These are phyloP conservation scores for Tonatia bakeri DNA, from an alignment of 2,113 vertebrate genomes.

Conservation along the genomic window DNA sequence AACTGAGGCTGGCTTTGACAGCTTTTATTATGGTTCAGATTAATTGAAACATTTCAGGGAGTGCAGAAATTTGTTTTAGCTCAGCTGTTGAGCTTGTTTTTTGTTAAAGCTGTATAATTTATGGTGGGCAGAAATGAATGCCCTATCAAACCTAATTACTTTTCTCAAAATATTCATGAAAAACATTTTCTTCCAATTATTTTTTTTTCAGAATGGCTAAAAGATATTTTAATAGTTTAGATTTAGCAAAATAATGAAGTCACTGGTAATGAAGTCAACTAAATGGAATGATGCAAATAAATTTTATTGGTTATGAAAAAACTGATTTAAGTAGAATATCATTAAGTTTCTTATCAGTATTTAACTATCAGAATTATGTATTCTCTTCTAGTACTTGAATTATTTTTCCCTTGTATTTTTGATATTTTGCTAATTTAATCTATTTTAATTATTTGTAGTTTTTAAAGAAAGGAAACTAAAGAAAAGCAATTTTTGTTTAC, in stretches of 20 bases:
- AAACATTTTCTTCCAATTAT: background rate
- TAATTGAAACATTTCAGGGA: constrained; percentile 31
- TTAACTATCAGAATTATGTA: background rate
- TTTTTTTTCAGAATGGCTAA: background rate
- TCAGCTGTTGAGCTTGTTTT: background rate
- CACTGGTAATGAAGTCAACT: background rate
- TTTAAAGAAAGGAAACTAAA: background rate
- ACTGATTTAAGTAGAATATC: background rate
- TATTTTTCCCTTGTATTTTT: background rate
- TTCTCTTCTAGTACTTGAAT: background rate
- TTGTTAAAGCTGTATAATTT: background rate
- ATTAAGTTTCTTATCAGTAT: background rate
- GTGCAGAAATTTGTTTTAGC: background rate
- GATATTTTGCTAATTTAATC: background rate
- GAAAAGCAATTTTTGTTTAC: background rate
- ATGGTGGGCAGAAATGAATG: background rate
- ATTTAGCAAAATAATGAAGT: background rate
- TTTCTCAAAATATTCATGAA: constrained; percentile 10
- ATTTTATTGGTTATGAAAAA: constrained; percentile 2
- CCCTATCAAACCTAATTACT: background rate
- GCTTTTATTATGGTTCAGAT: background rate
- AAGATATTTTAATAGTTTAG: background rate
- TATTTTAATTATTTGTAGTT: background rate
- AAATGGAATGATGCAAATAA: background rate
- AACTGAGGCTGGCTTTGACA: background rate